Evolutionary conservation across 2,797 vertebrate genomes (phyloP), one percentile per base, ranked within the genome.

Genomic region (Holocentrus rufus): DNA sequence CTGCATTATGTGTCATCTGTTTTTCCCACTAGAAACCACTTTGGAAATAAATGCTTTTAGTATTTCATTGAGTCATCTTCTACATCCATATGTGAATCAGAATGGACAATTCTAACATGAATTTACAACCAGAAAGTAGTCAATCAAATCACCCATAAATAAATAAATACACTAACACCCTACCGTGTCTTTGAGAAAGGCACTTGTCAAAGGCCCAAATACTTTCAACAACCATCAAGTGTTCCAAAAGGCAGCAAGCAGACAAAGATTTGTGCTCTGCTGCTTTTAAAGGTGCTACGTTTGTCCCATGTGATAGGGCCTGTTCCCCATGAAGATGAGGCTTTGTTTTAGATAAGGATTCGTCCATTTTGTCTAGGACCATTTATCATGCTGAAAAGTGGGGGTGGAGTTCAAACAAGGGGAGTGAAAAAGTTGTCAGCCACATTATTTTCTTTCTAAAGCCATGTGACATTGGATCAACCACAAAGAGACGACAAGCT

Each of bases 101-200:
- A 58, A 63, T 69, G 66, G 47, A 18, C 22, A 27, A 46, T 46
- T 25, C 47, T 8, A 56, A 36, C 39, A 20, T 52, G 7, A 57
- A 69, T 53, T 30, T 39, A 69, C 22, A 65, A 46, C 59, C 18
- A 53, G 70, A 47, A 59, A 74, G 74, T 52, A 50, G 71, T 53
- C 9, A 58, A 57, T 20, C 30, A 61, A 70, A 67, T 67, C 18
- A 61, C 14, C 58, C 18, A 60, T 15, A 83, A 74, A 82, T 67
- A 84, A 76, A 85, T 82, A 89, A 69, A 61, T 49, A 53, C 30
- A 72, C 56, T 15, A 53, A 67, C 44, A 54, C 54, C 72, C 55
- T 36, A 68, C 76, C 47, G 20, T 65, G 34, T 6, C 31, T 82
- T 73, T n/a, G 65, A 61, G 57, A 50, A 85, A 90, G 87, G 86